A percentile compares a stretch with the other conserved stretches of the same genome.
These are phyloP conservation scores for Archivesica marissinica DNA, from an alignment of 1,140 invertebrate species.

Conservation along the genomic window DNA sequence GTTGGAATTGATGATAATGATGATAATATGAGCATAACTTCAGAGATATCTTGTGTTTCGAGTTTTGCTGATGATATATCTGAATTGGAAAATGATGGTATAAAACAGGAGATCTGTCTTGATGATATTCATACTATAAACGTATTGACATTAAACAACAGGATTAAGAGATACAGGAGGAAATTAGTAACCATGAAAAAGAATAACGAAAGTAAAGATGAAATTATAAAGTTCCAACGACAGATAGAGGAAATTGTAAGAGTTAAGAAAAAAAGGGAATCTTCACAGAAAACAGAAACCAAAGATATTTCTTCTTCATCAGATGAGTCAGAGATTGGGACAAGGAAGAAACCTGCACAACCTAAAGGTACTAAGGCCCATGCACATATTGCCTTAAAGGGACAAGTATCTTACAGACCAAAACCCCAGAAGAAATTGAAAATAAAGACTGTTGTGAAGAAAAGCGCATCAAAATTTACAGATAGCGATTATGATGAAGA, in stretches of 20 bases:
- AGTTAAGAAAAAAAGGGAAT: not conserved
- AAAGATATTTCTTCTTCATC: not conserved
- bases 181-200: constrained; percentile 11
- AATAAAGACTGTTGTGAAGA: not conserved
- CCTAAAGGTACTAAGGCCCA: not conserved
- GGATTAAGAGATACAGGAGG: constrained; percentile 16
- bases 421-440: not conserved
- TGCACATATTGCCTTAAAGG: not conserved
- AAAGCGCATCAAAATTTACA: not conserved
- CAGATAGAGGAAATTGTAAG: not conserved
- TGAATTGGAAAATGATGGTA: not conserved
- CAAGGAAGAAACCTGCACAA: not conserved
- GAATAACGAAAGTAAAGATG: not conserved
- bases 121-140: not conserved
- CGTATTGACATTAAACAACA: not conserved
- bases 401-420: constrained; percentile 1
- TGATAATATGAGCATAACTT: not conserved
- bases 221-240: not conserved
- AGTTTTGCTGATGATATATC: not conserved
- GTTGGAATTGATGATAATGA: not conserved
- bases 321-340: not conserved
- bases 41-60: not conserved
- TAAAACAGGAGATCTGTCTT: not conserved
- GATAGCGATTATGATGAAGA: not conserved
- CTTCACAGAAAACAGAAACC: not conserved